A percentile compares a stretch with the other conserved stretches of the same genome.
Evolutionary conservation across 2,888 invertebrate species (phyloP).

Genomic region (Orthonychiurus folsomi): DNA sequence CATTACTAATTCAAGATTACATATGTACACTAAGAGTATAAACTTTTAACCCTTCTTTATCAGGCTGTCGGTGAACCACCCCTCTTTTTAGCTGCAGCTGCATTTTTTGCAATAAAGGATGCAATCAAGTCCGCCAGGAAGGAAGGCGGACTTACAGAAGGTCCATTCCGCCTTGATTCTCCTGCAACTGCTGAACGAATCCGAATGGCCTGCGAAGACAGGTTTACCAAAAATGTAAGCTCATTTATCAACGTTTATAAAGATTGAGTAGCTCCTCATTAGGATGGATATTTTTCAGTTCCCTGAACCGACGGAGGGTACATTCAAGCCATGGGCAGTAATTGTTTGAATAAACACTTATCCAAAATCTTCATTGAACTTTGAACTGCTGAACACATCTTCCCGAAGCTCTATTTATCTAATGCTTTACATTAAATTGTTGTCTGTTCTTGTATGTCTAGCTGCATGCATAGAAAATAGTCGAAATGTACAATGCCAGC

Average conservation of each 20-base stretch:
- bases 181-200: slow-evolving; percentile 85
- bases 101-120: slow-evolving; percentile 80
- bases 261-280: slow-evolving; percentile 1
- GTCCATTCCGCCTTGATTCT: slow-evolving; percentile 58
- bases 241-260: slow-evolving; percentile 1
- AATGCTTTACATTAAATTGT: background rate
- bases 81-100: slow-evolving; percentile 74
- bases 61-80: slow-evolving; percentile 95
- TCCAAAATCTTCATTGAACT: background rate
- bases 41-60: background rate
- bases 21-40: background rate
- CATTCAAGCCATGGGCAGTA: slow-evolving; percentile 39
- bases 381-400: background rate
- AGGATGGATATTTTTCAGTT: slow-evolving; percentile 31
- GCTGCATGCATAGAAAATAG: background rate
- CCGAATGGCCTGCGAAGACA: slow-evolving; percentile 79
- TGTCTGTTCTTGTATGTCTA: background rate
- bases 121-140: slow-evolving; percentile 71
- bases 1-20: background rate
- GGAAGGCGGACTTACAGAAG: slow-evolving; percentile 55
- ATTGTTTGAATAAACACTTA: slow-evolving; percentile 20
- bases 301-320: slow-evolving; percentile 24
- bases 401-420: no score
- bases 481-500: background rate
- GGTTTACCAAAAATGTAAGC: slow-evolving; percentile 48